These are phyloP conservation scores for Xestia rhomboidea DNA, from an alignment of 2,888 invertebrate species.

Conservation along the genomic window DNA sequence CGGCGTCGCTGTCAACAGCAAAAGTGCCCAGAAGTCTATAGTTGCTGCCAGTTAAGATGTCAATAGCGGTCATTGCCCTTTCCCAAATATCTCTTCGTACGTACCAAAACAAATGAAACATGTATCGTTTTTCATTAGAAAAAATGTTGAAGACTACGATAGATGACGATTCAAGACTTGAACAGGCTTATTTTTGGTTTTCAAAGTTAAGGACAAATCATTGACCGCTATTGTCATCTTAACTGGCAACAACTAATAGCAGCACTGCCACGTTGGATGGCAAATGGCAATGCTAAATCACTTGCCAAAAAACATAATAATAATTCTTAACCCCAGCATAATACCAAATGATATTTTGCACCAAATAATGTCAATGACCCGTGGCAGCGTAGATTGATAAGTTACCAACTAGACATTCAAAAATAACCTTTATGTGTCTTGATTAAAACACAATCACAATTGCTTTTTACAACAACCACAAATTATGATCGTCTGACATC, in stretches of 20 bases:
- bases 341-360: background rate
- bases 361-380: background rate
- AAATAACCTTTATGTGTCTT: background rate
- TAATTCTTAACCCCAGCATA: background rate
- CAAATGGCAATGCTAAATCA: background rate
- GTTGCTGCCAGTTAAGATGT: too few species aligned
- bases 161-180: too few species aligned
- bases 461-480: conserved; percentile 4
- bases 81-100: too few species aligned
- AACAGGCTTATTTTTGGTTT: too few species aligned
- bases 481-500: conserved; percentile 22
- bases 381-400: background rate
- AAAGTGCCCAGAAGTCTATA: background rate
- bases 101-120: too few species aligned
- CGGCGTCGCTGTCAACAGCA: background rate
- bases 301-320: background rate
- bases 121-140: too few species aligned
- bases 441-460: background rate
- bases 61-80: too few species aligned
- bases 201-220: too few species aligned
- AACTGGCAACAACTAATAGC: too few species aligned
- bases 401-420: background rate
- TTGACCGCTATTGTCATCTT: too few species aligned
- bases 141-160: too few species aligned
- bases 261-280: background rate